Percentiles rank a stretch among this genome's conserved stretches.
phyloP scores from a whole-genome alignment of 2,797 vertebrate genomes.

The Australoheros facetus region DNA sequence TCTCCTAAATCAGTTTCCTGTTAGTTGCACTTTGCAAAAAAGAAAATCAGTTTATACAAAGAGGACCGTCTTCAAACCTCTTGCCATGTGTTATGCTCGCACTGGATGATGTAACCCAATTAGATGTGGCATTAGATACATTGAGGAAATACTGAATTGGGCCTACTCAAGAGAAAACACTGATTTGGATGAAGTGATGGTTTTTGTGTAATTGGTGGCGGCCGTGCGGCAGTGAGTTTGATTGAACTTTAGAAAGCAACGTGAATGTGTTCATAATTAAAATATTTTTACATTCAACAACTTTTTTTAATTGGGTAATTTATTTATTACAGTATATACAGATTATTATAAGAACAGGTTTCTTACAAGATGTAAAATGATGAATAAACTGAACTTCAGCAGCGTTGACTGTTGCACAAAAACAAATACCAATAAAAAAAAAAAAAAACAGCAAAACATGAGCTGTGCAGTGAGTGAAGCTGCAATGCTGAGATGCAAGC shows the following conservation, averaged over 20 bases:
- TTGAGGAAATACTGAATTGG: neutral
- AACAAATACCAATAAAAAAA: neutral
- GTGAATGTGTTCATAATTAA: no score
- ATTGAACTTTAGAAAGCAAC: no score
- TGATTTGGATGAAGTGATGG: neutral
- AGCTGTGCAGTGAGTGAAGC: neutral
- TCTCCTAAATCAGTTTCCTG: no score
- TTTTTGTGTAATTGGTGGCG: neutral
- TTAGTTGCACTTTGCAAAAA: no score
- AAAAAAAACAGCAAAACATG: neutral
- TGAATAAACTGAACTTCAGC: neutral
- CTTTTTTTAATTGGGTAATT: neutral
- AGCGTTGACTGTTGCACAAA: neutral
- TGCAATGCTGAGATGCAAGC: neutral
- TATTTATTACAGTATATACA: conserved; percentile 61
- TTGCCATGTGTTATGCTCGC: neutral
- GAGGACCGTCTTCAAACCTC: neutral
- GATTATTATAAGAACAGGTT: conserved; percentile 14
- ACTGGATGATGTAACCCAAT: neutral
- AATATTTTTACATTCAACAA: no score
- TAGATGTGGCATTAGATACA: neutral
- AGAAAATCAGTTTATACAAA: neutral
- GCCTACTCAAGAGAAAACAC: neutral
- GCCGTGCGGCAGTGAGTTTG: no score
- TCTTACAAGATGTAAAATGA: neutral